Conservation (phyloP, 2,797 vertebrate genomes). For the Nyctalus aviator region DNA sequence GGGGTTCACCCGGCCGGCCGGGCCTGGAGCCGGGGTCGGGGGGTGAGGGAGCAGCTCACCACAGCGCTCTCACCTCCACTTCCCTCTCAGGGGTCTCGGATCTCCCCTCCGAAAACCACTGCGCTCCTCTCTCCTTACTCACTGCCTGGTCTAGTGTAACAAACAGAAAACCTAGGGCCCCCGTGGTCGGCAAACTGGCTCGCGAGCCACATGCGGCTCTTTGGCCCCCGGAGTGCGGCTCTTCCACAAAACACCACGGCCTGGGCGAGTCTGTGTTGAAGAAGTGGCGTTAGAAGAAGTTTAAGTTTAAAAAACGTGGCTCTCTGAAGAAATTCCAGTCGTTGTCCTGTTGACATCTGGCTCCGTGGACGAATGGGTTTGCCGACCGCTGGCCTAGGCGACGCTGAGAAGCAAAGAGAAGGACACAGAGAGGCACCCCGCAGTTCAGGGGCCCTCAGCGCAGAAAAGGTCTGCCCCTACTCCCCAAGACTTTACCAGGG, state of each 20-base stretch:
- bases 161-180: neutral
- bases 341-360: too few relatives aligned
- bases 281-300: too few relatives aligned
- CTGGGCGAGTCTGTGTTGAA: too few relatives aligned
- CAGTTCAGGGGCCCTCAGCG: neutral
- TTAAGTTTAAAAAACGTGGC: too few relatives aligned
- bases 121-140: neutral
- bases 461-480: neutral
- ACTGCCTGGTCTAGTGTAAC: neutral
- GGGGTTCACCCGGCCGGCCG: neutral
- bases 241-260: too few relatives aligned
- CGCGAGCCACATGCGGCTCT: too few relatives aligned
- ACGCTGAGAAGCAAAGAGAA: neutral
- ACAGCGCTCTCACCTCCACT: neutral
- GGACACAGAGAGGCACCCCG: neutral
- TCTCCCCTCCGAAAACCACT: neutral
- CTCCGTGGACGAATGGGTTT: too few relatives aligned
- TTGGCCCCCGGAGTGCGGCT: too few relatives aligned
- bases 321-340: too few relatives aligned
- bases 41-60: neutral
- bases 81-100: neutral
- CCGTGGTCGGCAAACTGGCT: too few relatives aligned
- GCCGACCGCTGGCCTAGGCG: neutral
- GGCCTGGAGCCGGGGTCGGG: neutral
- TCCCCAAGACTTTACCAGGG: neutral